Base-by-base conservation (phyloP, 1,140 invertebrate genomes). In the Drosophila littoralis region DNA sequence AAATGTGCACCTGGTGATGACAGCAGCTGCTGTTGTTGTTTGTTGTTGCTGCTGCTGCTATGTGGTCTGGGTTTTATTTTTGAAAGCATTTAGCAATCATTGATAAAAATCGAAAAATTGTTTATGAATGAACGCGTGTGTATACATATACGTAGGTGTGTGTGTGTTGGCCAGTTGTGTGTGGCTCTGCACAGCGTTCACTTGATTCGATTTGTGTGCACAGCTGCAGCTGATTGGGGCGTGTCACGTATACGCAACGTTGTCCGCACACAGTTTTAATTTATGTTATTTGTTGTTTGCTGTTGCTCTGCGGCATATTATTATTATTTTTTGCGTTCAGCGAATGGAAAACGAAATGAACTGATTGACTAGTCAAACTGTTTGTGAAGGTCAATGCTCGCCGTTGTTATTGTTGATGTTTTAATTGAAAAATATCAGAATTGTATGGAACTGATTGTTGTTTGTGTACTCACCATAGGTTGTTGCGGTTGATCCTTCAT, bases 401-500 rank as follows among this genome's bases (percentile, higher is more conserved):
- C 40, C 32, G 8, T 35, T 32, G 35, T 33, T 48, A 10, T 13
- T 46, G 33, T 36, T 61, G 22, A 8, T 50, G 33, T 50, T 73
- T 81, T 74, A 65, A 81, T 75, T 75, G 69, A 51, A 59, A 67
- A 61, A 66, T 36, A 42, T 13, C 17, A 35, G 2, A 9, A 33
- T n/a, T 65, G 35, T 57, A n/a, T 15, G 7, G 22, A 17, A 22
- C 13, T 54, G 32, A 35, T 51, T 43, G 7, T 57, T 15, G 46
- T 36, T 9, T 32, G 15, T 52, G 36, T 22, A 85, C 86, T 92
- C 59, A 92, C 91, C 91, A 92, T 92, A 28, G 91, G 91, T 74
- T 92, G 91, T 68, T 92, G 91, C 65, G 91, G 91, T 84, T 92
- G 91, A 81, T 92, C 91, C 78, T 92, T 92, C 91, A 92, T 92